phyloP scores from a whole-genome alignment of 2,113 vertebrate genomes.

The Manacus vitellinus region DNA sequence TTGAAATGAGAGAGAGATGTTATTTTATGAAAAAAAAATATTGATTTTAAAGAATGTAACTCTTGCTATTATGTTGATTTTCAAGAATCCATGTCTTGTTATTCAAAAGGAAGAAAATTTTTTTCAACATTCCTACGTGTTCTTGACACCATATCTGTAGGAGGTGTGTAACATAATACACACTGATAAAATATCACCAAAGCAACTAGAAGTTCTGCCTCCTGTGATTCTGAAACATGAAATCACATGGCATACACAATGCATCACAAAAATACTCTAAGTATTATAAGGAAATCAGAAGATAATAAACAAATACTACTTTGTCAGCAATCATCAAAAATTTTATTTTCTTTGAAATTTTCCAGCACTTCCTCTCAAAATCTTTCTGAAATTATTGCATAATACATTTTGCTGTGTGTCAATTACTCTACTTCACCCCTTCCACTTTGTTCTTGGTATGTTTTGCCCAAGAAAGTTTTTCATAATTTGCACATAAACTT shows the following conservation, averaged over 20 bases:
- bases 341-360: background rate
- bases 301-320: background rate
- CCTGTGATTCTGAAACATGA: background rate
- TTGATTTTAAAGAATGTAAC: background rate
- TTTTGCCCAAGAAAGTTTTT: background rate
- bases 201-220: background rate
- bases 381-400: background rate
- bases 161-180: background rate
- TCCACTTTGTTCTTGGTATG: background rate
- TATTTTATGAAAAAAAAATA: background rate
- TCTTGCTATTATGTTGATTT: background rate
- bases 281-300: background rate
- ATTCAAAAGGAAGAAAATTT: background rate
- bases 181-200: background rate
- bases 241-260: fast-evolving
- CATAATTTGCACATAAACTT: background rate
- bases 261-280: background rate
- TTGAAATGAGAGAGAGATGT: background rate
- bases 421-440: too few species aligned
- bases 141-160: background rate
- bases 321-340: background rate
- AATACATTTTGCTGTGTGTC: fast-evolving
- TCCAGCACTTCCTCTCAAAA: background rate
- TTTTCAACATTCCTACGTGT: background rate
- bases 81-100: background rate